phyloP scores from a whole-genome alignment of 1,140 invertebrate genomes.

The Papilio polyxenes region DNA sequence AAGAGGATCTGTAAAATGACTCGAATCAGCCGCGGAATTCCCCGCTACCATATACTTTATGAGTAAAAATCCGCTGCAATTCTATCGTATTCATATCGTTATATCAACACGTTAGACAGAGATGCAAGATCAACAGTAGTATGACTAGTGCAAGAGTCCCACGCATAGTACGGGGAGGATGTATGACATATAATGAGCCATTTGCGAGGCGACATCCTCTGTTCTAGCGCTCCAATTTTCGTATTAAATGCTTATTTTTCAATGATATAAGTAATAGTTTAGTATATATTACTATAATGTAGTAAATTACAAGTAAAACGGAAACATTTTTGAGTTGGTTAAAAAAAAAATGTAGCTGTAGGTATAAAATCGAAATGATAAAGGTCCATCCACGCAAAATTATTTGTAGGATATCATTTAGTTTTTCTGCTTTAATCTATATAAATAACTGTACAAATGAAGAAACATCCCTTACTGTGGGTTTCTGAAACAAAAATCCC shows the following conservation, averaged over 20 bases:
- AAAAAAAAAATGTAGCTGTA: too few species aligned
- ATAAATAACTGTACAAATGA: too few species aligned
- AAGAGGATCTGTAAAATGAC: conserved; percentile 19
- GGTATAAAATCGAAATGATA: too few species aligned
- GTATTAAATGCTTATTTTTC: conserved; percentile 45
- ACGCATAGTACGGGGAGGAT: conserved; percentile 31
- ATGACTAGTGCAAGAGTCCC: background rate
- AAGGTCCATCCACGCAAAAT: background rate
- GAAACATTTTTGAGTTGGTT: background rate
- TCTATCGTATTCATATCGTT: conserved; percentile 13
- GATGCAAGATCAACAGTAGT: background rate
- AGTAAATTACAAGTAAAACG: background rate
- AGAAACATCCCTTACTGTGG: too few species aligned
- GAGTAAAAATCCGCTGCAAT: background rate
- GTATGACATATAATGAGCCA: conserved; percentile 46
- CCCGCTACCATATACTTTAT: conserved; percentile 12
- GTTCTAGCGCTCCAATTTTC: conserved; percentile 48
- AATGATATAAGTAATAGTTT: conserved; percentile 39
- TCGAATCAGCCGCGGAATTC: conserved; percentile 25
- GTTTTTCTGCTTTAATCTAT: background rate
- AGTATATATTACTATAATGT: background rate
- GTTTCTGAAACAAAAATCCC: too few species aligned
- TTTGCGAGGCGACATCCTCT: conserved; percentile 46
- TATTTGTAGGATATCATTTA: background rate
- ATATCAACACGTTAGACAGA: conserved; percentile 4